Evolutionary conservation across 2,113 vertebrate genomes (phyloP).

Genomic region (Tauraco erythrolophus): DNA sequence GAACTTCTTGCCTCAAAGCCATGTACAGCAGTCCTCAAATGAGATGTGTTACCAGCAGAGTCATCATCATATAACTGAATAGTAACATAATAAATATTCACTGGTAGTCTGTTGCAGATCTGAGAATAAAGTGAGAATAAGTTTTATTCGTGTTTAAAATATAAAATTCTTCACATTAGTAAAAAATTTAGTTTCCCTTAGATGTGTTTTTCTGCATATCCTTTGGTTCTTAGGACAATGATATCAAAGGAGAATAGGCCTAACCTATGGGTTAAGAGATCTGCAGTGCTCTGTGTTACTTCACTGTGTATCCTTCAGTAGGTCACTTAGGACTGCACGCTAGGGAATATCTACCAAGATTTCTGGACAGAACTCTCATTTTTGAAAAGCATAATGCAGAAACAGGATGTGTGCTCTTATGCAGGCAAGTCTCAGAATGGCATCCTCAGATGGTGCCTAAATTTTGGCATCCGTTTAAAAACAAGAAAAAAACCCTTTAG

Average conservation of each 20-base stretch:
- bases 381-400: not conserved
- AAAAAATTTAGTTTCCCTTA: not conserved
- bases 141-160: not conserved
- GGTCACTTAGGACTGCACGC: not conserved
- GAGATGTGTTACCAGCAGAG: not conserved
- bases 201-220: not conserved
- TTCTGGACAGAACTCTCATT: not conserved
- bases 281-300: not conserved
- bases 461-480: not conserved
- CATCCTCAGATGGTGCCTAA: not conserved
- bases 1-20: not conserved
- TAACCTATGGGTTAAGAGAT: not conserved
- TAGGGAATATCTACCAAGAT: not conserved
- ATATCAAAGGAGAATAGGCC: not conserved
- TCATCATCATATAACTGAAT: not conserved
- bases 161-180: not conserved
- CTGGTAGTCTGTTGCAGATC: not conserved
- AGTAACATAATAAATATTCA: not conserved
- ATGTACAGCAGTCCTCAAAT: not conserved
- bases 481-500: fast-evolving
- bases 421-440: not conserved
- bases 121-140: not conserved
- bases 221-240: not conserved
- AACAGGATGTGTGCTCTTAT: not conserved
- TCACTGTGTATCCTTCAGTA: not conserved